Evolutionary conservation across 1,140 invertebrate species (phyloP).

Genomic region (Lepidurus apus): DNA sequence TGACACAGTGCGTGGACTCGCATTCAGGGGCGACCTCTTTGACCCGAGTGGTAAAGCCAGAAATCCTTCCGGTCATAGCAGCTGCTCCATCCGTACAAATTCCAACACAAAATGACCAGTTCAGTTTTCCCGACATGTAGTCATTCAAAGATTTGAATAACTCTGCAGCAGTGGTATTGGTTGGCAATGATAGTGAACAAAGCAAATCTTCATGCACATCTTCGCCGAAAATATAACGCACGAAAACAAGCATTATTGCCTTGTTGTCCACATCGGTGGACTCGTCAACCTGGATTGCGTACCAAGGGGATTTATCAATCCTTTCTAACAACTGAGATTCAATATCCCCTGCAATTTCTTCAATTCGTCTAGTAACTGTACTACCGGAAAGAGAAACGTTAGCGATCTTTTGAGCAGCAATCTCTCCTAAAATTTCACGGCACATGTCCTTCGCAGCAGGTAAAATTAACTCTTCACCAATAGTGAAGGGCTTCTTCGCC

Average conservation of each 20-base stretch:
- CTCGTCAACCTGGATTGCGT: slow-evolving; percentile 39
- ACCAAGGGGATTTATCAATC: slow-evolving; percentile 36
- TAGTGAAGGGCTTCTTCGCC: too few species aligned
- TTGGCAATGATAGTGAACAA: slow-evolving; percentile 33
- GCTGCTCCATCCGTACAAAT: slow-evolving; percentile 41
- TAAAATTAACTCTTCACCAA: slow-evolving; percentile 39
- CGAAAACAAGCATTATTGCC: slow-evolving; percentile 37
- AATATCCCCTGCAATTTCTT: slow-evolving; percentile 37
- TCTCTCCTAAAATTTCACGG: slow-evolving; percentile 22
- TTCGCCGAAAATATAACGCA: slow-evolving; percentile 37
- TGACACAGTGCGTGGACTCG: slow-evolving; percentile 38
- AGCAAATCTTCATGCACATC: slow-evolving; percentile 39
- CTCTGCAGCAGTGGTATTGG: slow-evolving; percentile 35
- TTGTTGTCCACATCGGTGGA: slow-evolving; percentile 38
- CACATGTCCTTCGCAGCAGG: slow-evolving; percentile 23
- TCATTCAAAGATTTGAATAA: slow-evolving; percentile 35
- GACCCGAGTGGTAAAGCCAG: slow-evolving; percentile 38
- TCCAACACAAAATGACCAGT: slow-evolving; percentile 38
- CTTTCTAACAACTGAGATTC: slow-evolving; percentile 36
- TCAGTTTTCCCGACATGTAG: slow-evolving; percentile 32
- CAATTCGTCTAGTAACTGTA: slow-evolving; percentile 38
- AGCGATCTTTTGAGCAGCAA: background rate
- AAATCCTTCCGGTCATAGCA: slow-evolving; percentile 38
- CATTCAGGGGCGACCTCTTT: slow-evolving; percentile 36
- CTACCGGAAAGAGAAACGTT: slow-evolving; percentile 35